phyloP scores from a whole-genome alignment of 1,140 invertebrate species.

The Bombus superbus region DNA sequence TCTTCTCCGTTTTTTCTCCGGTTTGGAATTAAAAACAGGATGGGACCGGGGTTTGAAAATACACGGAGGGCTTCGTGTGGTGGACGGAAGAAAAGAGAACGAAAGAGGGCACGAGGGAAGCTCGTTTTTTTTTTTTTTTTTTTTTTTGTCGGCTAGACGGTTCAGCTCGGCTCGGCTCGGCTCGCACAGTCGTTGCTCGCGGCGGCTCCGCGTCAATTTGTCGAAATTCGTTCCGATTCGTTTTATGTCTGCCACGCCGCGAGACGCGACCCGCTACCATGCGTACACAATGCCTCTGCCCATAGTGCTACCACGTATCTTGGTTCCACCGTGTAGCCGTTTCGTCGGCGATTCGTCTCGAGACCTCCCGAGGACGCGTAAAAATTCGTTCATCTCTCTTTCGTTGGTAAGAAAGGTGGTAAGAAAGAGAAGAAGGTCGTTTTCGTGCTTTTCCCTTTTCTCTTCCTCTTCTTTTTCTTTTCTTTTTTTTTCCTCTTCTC shows the following conservation, averaged over 20 bases:
- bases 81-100: constrained; percentile 40
- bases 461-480: neutral
- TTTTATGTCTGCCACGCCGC: constrained; percentile 80
- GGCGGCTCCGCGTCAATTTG: constrained; percentile 79
- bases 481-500: neutral
- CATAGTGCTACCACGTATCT: constrained; percentile 56
- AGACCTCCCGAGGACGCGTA: constrained; percentile 40
- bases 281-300: constrained; percentile 74
- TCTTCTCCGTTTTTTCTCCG: neutral
- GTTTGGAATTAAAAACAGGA: constrained; percentile 2
- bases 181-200: constrained; percentile 65
- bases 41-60: neutral
- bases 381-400: constrained; percentile 39
- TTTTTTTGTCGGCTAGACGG: constrained; percentile 50
- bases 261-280: constrained; percentile 78
- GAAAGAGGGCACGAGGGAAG: constrained; percentile 59
- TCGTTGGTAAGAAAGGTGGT: neutral
- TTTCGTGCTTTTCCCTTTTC: neutral
- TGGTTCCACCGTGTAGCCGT: constrained; percentile 10
- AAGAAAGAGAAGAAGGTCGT: neutral
- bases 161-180: constrained; percentile 43
- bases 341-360: constrained; percentile 49
- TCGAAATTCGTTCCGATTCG: constrained; percentile 83
- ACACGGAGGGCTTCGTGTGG: neutral
- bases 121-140: constrained; percentile 72